phyloP scores from a whole-genome alignment of 2,113 vertebrate genomes.

The Poeciliopsis turrubarensis region DNA sequence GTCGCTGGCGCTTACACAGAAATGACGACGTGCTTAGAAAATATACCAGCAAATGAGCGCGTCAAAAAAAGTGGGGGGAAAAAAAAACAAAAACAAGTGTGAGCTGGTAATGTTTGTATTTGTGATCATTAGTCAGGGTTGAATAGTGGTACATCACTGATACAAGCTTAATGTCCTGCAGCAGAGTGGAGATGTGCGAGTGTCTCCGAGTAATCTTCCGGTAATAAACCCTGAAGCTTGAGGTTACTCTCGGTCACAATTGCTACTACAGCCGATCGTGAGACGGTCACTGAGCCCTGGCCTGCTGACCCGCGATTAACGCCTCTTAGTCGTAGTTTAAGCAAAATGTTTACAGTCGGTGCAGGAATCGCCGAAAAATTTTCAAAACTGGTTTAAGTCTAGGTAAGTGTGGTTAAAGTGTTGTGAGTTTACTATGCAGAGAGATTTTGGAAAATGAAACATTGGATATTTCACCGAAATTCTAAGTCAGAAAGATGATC shows the following conservation, averaged over 20 bases:
- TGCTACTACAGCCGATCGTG: conserved; percentile 26
- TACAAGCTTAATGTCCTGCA: neutral
- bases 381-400: too few relatives aligned
- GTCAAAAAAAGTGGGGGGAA: neutral
- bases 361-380: too few relatives aligned
- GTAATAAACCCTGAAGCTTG: conserved; percentile 56
- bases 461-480: too few relatives aligned
- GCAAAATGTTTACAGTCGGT: neutral
- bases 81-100: neutral
- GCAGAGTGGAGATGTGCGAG: neutral
- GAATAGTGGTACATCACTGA: conserved; percentile 13
- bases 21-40: conserved; percentile 1
- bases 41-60: neutral
- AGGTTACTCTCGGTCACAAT: conserved; percentile 57
- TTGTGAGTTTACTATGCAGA: too few relatives aligned
- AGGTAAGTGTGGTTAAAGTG: too few relatives aligned
- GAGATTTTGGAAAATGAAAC: too few relatives aligned
- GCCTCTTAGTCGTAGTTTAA: neutral
- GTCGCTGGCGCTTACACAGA: neutral
- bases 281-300: conserved; percentile 3
- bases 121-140: conserved; percentile 29
- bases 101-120: conserved; percentile 16
- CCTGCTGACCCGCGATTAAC: neutral
- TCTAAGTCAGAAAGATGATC: too few relatives aligned
- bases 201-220: conserved; percentile 45